Percentiles rank a stretch among this genome's conserved stretches.
phyloP scores from a whole-genome alignment of 1,140 invertebrate species.

The Drosophila repleta region DNA sequence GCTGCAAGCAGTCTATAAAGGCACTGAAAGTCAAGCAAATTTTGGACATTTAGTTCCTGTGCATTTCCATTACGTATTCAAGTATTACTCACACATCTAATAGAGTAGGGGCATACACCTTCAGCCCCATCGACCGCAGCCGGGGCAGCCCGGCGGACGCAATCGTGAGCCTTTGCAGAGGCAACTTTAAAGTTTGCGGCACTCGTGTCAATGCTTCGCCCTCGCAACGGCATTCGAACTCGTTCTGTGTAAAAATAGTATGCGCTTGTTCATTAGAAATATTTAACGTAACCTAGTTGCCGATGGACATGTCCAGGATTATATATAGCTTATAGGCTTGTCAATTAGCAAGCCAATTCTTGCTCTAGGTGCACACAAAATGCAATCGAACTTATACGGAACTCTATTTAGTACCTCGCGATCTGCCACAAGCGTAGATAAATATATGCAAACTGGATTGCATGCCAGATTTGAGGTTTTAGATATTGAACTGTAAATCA shows the following conservation, averaged over 20 bases:
- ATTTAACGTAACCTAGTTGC: background rate
- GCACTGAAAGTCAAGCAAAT: constrained; percentile 60
- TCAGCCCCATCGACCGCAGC: constrained; percentile 71
- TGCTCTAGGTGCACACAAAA: too few species aligned
- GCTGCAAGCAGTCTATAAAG: constrained; percentile 83
- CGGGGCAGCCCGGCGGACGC: constrained; percentile 73
- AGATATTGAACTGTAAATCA: too few species aligned
- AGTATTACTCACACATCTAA: constrained; percentile 75
- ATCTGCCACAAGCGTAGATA: too few species aligned
- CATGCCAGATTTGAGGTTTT: too few species aligned
- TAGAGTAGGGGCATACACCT: constrained; percentile 68
- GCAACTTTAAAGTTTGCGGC: constrained; percentile 72
- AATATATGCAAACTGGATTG: too few species aligned
- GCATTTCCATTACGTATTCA: background rate
- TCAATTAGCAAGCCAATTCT: too few species aligned
- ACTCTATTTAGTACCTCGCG: too few species aligned
- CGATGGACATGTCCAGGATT: too few species aligned
- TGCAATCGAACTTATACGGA: too few species aligned
- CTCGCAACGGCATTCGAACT: constrained; percentile 78
- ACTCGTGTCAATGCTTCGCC: constrained; percentile 68
- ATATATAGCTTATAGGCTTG: too few species aligned
- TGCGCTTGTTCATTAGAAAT: background rate
- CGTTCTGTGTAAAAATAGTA: constrained; percentile 47
- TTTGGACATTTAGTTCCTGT: background rate
- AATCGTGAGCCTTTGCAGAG: constrained; percentile 75